These are phyloP conservation scores for Oxyura jamaicensis DNA, from an alignment of 2,113 vertebrate species.

Conservation along the genomic window DNA sequence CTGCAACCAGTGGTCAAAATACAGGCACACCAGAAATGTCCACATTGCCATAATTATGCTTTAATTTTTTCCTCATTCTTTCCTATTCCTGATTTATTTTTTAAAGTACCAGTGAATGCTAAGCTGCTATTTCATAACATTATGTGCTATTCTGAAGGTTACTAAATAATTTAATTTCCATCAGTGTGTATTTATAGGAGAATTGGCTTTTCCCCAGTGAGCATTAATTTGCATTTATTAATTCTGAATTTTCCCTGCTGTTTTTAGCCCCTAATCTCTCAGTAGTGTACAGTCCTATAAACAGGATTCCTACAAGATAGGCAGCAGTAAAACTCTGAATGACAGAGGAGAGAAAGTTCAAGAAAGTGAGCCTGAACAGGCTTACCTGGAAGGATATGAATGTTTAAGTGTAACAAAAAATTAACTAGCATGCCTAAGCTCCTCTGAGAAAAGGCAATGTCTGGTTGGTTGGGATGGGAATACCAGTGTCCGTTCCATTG, in stretches of 20 bases:
- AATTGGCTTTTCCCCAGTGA: constrained; percentile 15
- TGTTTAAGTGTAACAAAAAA: background rate
- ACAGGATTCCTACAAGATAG: background rate
- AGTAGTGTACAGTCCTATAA: background rate
- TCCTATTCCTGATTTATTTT: background rate
- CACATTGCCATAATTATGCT: background rate
- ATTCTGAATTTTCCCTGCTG: constrained; percentile 35
- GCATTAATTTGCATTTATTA: constrained; percentile 64
- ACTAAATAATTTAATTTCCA: constrained; percentile 46
- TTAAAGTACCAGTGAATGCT: background rate
- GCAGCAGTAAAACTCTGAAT: background rate
- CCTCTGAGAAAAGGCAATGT: background rate
- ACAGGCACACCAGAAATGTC: background rate
- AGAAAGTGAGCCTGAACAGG: background rate
- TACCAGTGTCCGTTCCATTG: background rate
- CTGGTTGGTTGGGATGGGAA: background rate
- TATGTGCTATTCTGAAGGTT: constrained; percentile 28
- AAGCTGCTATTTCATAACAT: background rate
- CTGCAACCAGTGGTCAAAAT: background rate
- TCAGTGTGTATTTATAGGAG: constrained; percentile 21
- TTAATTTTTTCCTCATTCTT: constrained; percentile 3
- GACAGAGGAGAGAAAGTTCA: background rate
- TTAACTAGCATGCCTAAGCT: background rate
- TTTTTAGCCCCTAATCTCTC: constrained; percentile 32
- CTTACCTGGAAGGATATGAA: background rate